Base-by-base conservation (phyloP, 2,113 vertebrate genomes). In the Notothenia rossii region DNA sequence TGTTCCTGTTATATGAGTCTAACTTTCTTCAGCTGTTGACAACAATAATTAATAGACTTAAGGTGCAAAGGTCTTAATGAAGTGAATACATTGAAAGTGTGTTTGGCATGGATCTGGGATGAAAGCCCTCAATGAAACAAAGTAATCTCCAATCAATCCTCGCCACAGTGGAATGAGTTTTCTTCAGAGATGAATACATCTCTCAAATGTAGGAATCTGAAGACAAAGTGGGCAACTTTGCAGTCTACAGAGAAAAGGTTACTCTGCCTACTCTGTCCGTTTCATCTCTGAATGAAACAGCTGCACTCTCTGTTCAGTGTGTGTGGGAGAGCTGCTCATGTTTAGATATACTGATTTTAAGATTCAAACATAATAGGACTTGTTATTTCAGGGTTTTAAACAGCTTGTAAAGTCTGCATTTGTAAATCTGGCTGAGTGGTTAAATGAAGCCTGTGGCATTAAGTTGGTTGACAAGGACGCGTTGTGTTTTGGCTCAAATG, bases 401-500 rank as follows among this genome's bases (percentile, higher is more conserved):
- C 18, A 5, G 50, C 46, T 70, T 33, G 29, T 65, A 43, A 71
- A 71, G 67, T 72, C 69, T 29, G 46, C 53, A 29, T 75, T 61
- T 66, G 67, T 59, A 25, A 25, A 78, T 86, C 46, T 74, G 68
- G 1, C 59, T 9, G 71, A 80, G 77, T 85, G 61, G 67, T 81
- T 78, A 66, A 85, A 75, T 36, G 51, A 90, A 70, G 83, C 68
- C 72, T 40, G 72, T 20, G 49, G 67, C 68, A 61, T 73, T 63
- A 58, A 45, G 66, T 53, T 54, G 72, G 59, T 70, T 73, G 66
- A 87, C 86, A 90, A 73, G 60, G 77, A 78, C 43, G 54, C 84
- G 49, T 84, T 55, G 61, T 84, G 66, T 86, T 88, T 88, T 90
- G 92, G 88, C 86, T 70, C 58, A 79, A 84, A 82, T 63, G 61